These are phyloP conservation scores for Hemistola chrysoprasaria DNA, from an alignment of 2,888 invertebrate genomes.

Conservation along the genomic window DNA sequence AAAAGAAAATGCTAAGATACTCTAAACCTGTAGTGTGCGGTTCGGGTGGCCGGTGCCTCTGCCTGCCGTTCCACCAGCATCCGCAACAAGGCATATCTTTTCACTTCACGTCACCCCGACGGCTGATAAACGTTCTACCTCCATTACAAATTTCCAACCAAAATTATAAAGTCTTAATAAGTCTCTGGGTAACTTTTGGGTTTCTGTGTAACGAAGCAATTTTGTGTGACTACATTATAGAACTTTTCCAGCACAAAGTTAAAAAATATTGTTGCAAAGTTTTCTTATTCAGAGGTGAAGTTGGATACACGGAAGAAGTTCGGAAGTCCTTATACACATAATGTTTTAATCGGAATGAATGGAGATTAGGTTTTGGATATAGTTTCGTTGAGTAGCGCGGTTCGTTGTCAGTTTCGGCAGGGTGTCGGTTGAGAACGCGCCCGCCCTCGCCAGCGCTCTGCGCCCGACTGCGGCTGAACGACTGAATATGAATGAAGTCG, in stretches of 20 bases:
- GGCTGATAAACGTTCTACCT: constrained; percentile 13
- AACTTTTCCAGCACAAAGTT: constrained; percentile 38
- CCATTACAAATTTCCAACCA: constrained; percentile 11
- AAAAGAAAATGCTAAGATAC: constrained; percentile 30
- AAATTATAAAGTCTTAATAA: constrained; percentile 3
- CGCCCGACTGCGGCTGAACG: constrained; percentile 66
- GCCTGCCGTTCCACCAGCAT: constrained; percentile 78
- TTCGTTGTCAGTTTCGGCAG: constrained; percentile 17
- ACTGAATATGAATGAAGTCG: constrained; percentile 47
- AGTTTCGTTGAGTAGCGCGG: constrained; percentile 13
- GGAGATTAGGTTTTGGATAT: background rate
- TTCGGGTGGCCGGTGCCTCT: constrained; percentile 74
- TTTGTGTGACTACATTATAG: constrained; percentile 28
- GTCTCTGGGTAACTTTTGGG: constrained; percentile 18
- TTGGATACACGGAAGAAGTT: too few relatives aligned
- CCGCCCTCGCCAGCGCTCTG: constrained; percentile 57
- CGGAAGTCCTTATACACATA: too few relatives aligned
- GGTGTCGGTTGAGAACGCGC: constrained; percentile 34
- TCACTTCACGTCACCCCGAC: constrained; percentile 28
- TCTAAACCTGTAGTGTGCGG: constrained; percentile 61
- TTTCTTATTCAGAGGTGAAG: too few relatives aligned
- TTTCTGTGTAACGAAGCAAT: constrained; percentile 13
- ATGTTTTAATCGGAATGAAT: too few relatives aligned
- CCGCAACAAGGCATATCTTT: constrained; percentile 72
- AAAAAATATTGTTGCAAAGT: constrained; percentile 31